Conservation (phyloP, 2,797 vertebrate genomes). For the Protonibea diacanthus region DNA sequence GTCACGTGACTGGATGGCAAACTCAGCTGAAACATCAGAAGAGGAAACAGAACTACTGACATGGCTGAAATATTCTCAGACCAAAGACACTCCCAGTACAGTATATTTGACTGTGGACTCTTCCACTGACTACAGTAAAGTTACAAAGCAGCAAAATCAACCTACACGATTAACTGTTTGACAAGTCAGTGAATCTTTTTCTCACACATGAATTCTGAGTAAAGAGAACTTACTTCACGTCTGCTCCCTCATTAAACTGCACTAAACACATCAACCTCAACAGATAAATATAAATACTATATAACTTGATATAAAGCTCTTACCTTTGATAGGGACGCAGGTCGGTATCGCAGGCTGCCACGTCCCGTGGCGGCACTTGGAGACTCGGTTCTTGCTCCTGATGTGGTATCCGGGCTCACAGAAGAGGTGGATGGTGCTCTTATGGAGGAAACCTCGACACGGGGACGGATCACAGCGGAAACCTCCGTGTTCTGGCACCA, state of each 20-base stretch:
- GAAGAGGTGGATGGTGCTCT: conserved; percentile 78
- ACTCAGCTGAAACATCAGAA: background rate
- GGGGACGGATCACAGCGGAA: conserved; percentile 85
- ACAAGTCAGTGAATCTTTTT: background rate
- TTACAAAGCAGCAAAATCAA: background rate
- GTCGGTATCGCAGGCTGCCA: conserved; percentile 71
- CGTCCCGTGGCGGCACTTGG: conserved; percentile 74
- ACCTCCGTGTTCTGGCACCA: conserved; percentile 81
- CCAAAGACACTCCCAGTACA: background rate
- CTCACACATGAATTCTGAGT: too few species aligned
- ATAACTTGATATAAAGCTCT: background rate
- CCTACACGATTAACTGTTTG: background rate
- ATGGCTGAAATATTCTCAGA: background rate
- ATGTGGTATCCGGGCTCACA: conserved; percentile 80
- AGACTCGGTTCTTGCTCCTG: conserved; percentile 29
- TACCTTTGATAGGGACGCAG: conserved; percentile 78
- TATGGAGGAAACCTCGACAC: conserved; percentile 80
- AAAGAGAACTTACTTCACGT: background rate
- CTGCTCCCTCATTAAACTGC: background rate
- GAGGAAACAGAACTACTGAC: background rate
- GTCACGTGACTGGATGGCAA: background rate
- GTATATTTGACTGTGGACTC: background rate
- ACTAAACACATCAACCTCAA: background rate
- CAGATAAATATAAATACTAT: background rate
- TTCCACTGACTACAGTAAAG: background rate